Base-by-base conservation (phyloP, 2,113 vertebrate genomes). In the Epinephelus lanceolatus region DNA sequence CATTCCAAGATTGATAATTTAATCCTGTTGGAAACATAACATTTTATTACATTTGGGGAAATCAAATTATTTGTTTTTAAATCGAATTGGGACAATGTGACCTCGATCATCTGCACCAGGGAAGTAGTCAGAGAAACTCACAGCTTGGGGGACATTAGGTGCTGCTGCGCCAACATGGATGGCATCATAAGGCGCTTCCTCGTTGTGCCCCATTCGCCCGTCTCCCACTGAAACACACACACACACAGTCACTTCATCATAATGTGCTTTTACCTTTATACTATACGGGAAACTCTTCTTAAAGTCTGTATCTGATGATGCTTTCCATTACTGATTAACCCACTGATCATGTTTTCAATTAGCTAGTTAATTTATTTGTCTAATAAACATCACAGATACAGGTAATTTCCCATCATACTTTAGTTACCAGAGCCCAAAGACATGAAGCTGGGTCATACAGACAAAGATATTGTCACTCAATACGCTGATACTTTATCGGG, bases 111-210 rank as follows among this genome's bases (percentile, higher is more conserved):
- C 45, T 42, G 53, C 45, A 63, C 15, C 47, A 17, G 15, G 0
- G 9, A 51, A 60, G 27, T 6, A 13, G 25, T 63, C 15, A 21
- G n/a, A 84, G 86, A 59, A 56, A 96, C 98, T 95, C 95, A 99
- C 98, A 90, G 98, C 98, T 93, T 98, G 97, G 65, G 98, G 98
- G 71, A 99, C 98, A 61, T 93, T 96, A 0, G 98, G 97, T 77
- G 98, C 98, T 72, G 98, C 98, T 52, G 98, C 98, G 80, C 98
- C 98, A 8, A 99, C 98, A 13, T 99, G 98, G 86, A 99, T 99
- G 1, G 98, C 98, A 85, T 99, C 98, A 57, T 97, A 99, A 11
- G 98, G 98, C 15, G 98, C 98, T 95, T 99, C 98, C 84, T 97
- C 96, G 6, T 89, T 61, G 74, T 94, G 89, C 25, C 98, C 98